Percentiles rank a stretch among this genome's conserved stretches.
Evolutionary conservation across 2,888 invertebrate genomes (phyloP).

Genomic region (Heliconius aoede): DNA sequence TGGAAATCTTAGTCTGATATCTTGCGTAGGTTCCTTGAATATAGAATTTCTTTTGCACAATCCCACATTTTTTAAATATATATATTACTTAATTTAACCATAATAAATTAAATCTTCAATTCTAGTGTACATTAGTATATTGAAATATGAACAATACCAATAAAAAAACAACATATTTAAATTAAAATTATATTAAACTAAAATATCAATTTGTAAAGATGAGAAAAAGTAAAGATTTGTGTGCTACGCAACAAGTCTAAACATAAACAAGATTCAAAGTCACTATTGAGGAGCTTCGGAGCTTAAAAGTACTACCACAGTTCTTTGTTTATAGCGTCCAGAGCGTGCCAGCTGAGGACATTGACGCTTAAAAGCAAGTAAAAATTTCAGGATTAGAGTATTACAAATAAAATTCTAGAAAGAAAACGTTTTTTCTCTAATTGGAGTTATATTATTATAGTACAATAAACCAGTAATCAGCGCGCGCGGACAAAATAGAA

Average conservation of each 20-base stretch:
- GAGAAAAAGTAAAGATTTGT: background rate
- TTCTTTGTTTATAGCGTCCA: no score
- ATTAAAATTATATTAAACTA: background rate
- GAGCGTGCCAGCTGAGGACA: no score
- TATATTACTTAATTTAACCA: background rate
- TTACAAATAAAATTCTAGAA: background rate
- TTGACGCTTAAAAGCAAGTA: no score
- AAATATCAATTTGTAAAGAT: background rate
- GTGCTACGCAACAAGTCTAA: background rate
- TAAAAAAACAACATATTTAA: background rate
- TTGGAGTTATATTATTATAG: no score
- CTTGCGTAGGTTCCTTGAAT: constrained; percentile 16
- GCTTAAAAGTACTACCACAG: background rate
- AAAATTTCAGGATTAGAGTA: no score
- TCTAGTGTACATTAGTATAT: no score
- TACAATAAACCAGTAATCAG: background rate
- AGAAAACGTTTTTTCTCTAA: background rate
- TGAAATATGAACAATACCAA: no score
- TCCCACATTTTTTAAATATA: background rate
- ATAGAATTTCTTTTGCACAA: constrained; percentile 3
- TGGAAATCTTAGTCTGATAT: constrained; percentile 27
- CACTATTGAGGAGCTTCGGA: background rate
- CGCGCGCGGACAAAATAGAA: no score
- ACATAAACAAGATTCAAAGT: background rate
- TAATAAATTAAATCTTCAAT: no score